A percentile compares a stretch with the other conserved stretches of the same genome.
These are phyloP conservation scores for Strix occidentalis DNA, from an alignment of 2,797 vertebrate species.

Conservation along the genomic window DNA sequence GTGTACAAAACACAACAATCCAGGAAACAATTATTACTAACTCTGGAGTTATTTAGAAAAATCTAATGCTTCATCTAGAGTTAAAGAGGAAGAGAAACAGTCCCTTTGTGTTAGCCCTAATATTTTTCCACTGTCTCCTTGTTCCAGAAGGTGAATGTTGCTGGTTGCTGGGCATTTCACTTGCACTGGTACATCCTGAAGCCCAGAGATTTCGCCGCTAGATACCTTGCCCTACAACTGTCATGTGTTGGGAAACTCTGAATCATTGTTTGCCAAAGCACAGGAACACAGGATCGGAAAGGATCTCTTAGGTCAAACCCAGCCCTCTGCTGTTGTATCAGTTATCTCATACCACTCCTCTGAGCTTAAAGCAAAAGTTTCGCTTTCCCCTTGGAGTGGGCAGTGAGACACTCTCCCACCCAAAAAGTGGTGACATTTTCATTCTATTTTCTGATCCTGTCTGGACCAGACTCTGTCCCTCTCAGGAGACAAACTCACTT, in stretches of 20 bases:
- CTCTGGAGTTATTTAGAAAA: neutral
- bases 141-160: neutral
- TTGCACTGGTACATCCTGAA: neutral
- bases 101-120: neutral
- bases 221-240: neutral
- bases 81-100: neutral
- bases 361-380: neutral
- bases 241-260: neutral
- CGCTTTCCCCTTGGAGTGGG: neutral
- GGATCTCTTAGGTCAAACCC: neutral
- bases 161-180: neutral
- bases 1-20: neutral
- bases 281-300: neutral
- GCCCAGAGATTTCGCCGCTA: neutral
- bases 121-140: neutral
- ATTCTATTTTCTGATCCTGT: neutral
- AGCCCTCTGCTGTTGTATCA: neutral
- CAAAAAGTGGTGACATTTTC: neutral
- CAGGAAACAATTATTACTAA: neutral
- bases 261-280: slow-evolving; percentile 33
- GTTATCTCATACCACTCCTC: neutral
- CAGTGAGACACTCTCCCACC: neutral
- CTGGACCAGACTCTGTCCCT: neutral
- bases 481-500: neutral
- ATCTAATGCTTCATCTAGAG: neutral